Evolutionary conservation across 2,888 invertebrate genomes (phyloP).

Genomic region (Drosophila parthenogenetica): DNA sequence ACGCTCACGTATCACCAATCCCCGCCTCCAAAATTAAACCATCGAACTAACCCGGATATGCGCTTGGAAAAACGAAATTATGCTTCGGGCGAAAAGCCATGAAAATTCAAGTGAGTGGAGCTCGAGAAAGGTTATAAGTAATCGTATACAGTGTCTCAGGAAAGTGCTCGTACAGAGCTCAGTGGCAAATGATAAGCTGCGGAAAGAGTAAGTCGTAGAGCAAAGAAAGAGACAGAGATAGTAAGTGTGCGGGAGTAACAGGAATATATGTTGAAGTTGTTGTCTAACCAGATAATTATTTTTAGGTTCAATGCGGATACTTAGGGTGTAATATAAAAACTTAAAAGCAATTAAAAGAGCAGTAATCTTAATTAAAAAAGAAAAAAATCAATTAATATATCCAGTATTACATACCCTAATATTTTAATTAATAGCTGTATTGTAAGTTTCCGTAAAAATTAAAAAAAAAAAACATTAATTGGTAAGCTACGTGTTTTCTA

Average conservation of each 20-base stretch:
- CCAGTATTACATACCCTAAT: neutral
- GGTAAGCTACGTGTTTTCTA: too few relatives aligned
- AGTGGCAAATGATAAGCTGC: too few relatives aligned
- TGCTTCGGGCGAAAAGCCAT: constrained; percentile 43
- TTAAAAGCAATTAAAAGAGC: neutral
- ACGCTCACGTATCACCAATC: neutral
- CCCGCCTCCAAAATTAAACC: constrained; percentile 9
- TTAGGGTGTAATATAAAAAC: neutral
- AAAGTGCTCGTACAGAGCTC: neutral
- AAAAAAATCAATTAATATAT: too few relatives aligned
- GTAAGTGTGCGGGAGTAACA: neutral
- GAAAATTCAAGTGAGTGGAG: constrained; percentile 52
- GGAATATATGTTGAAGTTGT: constrained; percentile 4
- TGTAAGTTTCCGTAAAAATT: too few relatives aligned
- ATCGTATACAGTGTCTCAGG: constrained; percentile 38
- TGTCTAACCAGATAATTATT: constrained; percentile 22
- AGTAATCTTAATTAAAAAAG: constrained; percentile 10
- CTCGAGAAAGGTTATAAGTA: constrained; percentile 46
- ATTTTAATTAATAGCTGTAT: too few relatives aligned
- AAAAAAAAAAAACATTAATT: too few relatives aligned
- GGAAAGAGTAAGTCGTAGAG: neutral
- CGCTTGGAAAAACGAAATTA: constrained; percentile 71
- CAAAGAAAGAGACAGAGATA: neutral
- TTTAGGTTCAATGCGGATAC: constrained; percentile 11
- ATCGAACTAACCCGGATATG: constrained; percentile 61